Evolutionary conservation across 2,797 vertebrate genomes (phyloP).

Genomic region (Eospalax fontanierii): DNA sequence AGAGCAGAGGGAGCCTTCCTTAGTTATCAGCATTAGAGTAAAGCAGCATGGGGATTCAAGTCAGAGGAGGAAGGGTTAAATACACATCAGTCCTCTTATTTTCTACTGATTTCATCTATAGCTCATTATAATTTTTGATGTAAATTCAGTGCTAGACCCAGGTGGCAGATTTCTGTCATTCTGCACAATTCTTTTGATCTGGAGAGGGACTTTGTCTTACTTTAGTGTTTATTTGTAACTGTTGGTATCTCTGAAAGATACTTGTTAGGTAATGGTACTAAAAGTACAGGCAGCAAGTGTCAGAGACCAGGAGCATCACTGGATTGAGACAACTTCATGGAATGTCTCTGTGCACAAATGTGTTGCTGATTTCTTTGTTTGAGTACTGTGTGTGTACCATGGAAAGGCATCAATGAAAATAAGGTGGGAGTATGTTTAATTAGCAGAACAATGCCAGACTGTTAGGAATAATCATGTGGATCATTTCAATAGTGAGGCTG

Average conservation of each 20-base stretch:
- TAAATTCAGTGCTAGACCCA: background rate
- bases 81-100: background rate
- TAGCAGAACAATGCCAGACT: background rate
- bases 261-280: fast-evolving
- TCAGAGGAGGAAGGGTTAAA: background rate
- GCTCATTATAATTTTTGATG: background rate
- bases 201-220: background rate
- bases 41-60: background rate
- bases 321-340: fast-evolving
- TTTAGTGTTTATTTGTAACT: background rate
- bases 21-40: slow-evolving; percentile 37
- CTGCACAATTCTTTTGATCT: background rate
- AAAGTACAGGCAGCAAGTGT: background rate
- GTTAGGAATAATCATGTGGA: background rate
- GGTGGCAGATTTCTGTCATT: background rate
- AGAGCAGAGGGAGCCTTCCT: slow-evolving; percentile 70
- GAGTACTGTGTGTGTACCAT: background rate
- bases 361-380: background rate
- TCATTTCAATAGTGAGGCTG: background rate
- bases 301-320: fast-evolving
- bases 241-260: background rate
- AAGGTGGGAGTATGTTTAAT: background rate
- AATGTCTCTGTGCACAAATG: background rate
- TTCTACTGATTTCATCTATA: background rate
- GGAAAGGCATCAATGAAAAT: background rate